Evolutionary conservation across 2,113 vertebrate species (phyloP).

Genomic region (Chaetodon trifascialis): DNA sequence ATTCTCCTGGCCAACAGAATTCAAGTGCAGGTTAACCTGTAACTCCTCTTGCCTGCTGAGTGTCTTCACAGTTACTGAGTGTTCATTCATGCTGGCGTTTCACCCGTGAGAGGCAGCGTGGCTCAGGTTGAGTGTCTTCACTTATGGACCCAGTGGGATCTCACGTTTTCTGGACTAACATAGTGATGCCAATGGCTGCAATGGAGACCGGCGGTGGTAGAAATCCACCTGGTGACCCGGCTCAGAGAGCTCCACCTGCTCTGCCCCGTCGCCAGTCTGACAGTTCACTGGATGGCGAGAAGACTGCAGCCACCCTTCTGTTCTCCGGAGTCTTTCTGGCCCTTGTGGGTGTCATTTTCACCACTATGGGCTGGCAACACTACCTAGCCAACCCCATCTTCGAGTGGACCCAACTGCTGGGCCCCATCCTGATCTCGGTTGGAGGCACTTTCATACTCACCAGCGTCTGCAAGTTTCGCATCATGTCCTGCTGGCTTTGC

Average conservation of each 20-base stretch:
- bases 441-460: conserved; percentile 88
- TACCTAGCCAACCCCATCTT: conserved; percentile 74
- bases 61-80: conserved; percentile 30
- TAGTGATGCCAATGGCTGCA: neutral
- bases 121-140: neutral
- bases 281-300: conserved; percentile 77
- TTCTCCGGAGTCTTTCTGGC: conserved; percentile 88
- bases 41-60: conserved; percentile 20
- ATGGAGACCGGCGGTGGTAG: conserved; percentile 20
- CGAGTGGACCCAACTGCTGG: conserved; percentile 88
- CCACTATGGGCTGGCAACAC: conserved; percentile 87
- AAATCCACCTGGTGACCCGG: conserved; percentile 71
- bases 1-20: neutral
- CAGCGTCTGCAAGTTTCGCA: conserved; percentile 87
- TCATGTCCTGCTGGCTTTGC: conserved; percentile 83
- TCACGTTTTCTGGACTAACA: conserved; percentile 6
- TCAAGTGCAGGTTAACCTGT: conserved; percentile 54
- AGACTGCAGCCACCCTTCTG: conserved; percentile 85
- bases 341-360: conserved; percentile 88
- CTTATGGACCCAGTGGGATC: neutral
- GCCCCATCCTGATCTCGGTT: conserved; percentile 88
- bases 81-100: neutral
- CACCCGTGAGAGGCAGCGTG: neutral
- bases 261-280: conserved; percentile 65
- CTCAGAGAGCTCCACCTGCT: conserved; percentile 80